Evolutionary conservation across 2,113 vertebrate species (phyloP).

Genomic region (Reinhardtius hippoglossoides): DNA sequence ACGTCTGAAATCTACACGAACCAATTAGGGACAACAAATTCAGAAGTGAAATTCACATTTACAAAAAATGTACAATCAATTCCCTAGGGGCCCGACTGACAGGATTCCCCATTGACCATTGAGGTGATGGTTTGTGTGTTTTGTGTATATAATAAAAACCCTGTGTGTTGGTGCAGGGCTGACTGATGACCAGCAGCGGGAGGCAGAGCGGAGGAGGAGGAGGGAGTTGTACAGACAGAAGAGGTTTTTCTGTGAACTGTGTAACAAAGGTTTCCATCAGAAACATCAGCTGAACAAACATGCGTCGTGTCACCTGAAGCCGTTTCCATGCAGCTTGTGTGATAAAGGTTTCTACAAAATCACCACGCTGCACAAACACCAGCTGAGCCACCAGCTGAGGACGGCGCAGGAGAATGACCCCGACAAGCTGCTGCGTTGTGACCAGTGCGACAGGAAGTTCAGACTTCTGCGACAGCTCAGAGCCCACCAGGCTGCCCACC

Average conservation of each 20-base stretch:
- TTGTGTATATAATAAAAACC: neutral
- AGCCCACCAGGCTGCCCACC: slow-evolving; percentile 57
- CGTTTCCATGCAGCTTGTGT: slow-evolving; percentile 68
- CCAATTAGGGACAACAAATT: too few relatives aligned
- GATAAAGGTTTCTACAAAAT: slow-evolving; percentile 74
- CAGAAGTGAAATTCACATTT: too few relatives aligned
- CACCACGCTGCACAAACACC: slow-evolving; percentile 57
- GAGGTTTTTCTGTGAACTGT: slow-evolving; percentile 74
- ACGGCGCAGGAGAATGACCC: slow-evolving; percentile 65
- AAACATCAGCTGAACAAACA: slow-evolving; percentile 74
- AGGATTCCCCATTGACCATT: too few relatives aligned
- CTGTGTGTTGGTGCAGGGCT: slow-evolving; percentile 17
- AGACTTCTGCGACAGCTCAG: slow-evolving; percentile 56
- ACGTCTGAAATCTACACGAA: too few relatives aligned
- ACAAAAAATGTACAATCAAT: too few relatives aligned
- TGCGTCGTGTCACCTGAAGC: slow-evolving; percentile 62
- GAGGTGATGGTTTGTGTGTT: neutral
- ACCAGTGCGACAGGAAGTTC: slow-evolving; percentile 67
- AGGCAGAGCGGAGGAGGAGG: slow-evolving; percentile 58
- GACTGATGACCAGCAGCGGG: slow-evolving; percentile 53
- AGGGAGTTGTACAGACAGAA: slow-evolving; percentile 74
- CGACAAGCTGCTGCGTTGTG: slow-evolving; percentile 58
- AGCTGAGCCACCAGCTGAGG: slow-evolving; percentile 52
- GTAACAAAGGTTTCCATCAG: slow-evolving; percentile 75
- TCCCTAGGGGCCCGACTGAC: too few relatives aligned